Evolutionary conservation across 2,797 vertebrate genomes (phyloP), one percentile per base, ranked within the genome.

Genomic region (Cuniculus paca): DNA sequence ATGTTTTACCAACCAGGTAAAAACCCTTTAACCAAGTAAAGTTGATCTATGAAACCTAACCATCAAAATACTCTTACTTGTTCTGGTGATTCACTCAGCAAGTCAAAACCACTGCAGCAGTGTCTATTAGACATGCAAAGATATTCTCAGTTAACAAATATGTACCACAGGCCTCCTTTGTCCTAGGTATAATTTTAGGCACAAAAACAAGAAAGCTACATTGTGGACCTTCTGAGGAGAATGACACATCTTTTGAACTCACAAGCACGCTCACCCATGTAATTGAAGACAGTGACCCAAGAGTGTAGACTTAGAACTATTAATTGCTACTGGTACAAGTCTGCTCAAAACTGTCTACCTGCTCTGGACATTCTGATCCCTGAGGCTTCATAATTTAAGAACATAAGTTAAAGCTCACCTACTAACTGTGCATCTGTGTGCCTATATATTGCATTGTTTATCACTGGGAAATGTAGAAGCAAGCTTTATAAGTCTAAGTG

Each of bases 341-440:
- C 14, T 54, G 28, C 26, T 13, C 52, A 82, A 54, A 74, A 60
- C 16, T 31, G 50, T n/a, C 16, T 58, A 45, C 3, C 58, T 5
- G 39, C 8, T 54, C 39, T 48, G 16, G 5, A 17, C 22, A 83
- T 28, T 60, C n/a, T 52, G 24, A 36, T 10, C 9, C 22, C 52
- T 72, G 63, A 91, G 20, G 4, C 20, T 95, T 95, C 75, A 75
- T 90, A 75, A 72, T 50, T 75, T 79, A 91, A 54, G 39, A 68
- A 31, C 12, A 26, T 78, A 97, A 79, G 6, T 9, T n/a, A 2
- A 68, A 80, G 54, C 42, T 65, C 5, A 63, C 28, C 4, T n/a
- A 14, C 39, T 39, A 89, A 36, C 4, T 36, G 61, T 60, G 2
- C 61, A 14, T 79, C 8, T 34, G 20, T 60, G 19, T 1, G 19